phyloP scores from a whole-genome alignment of 1,140 invertebrate species.

The Conopomorpha cramerella region DNA sequence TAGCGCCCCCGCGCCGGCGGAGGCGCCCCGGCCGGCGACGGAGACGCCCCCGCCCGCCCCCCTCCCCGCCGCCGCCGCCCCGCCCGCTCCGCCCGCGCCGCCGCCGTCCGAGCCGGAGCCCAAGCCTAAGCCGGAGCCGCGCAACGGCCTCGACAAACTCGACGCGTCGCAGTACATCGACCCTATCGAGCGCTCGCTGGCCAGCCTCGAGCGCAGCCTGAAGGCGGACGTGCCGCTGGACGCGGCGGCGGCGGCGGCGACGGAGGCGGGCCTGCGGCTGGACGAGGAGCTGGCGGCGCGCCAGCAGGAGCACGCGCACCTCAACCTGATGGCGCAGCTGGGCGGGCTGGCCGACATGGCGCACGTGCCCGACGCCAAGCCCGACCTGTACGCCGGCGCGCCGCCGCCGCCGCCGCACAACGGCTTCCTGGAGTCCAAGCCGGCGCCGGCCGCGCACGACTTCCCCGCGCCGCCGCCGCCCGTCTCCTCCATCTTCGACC shows the following conservation, averaged over 20 bases:
- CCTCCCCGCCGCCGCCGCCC: slow-evolving; percentile 8
- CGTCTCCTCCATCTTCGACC: slow-evolving; percentile 71
- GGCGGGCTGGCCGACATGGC: slow-evolving; percentile 46
- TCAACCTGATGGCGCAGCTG: slow-evolving; percentile 48
- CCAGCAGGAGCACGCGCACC: slow-evolving; percentile 31
- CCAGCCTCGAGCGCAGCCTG: slow-evolving; percentile 65
- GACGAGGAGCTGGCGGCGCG: slow-evolving; percentile 33
- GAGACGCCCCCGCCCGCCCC: slow-evolving; percentile 4
- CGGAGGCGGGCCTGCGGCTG: slow-evolving; percentile 36
- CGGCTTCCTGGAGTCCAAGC: slow-evolving; percentile 52
- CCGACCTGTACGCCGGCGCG: too few species aligned
- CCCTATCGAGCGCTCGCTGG: slow-evolving; percentile 69
- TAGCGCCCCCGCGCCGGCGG: slow-evolving; percentile 4
- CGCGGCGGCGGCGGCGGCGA: slow-evolving; percentile 30
- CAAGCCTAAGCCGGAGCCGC: slow-evolving; percentile 27
- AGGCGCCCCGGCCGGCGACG: slow-evolving; percentile 4
- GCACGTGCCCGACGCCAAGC: slow-evolving; percentile 38
- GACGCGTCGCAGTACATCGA: slow-evolving; percentile 56
- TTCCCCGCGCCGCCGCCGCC: slow-evolving; percentile 48
- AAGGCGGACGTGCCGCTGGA: slow-evolving; percentile 58
- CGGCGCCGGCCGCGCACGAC: slow-evolving; percentile 50
- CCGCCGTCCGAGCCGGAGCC: slow-evolving; percentile 15
- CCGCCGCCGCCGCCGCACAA: slow-evolving; percentile 40
- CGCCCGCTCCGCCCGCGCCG: slow-evolving; percentile 16
- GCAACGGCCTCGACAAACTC: slow-evolving; percentile 43